Evolutionary conservation across 2,888 invertebrate genomes (phyloP), one percentile per base, ranked within the genome.

Genomic region (Cataglyphis livida): DNA sequence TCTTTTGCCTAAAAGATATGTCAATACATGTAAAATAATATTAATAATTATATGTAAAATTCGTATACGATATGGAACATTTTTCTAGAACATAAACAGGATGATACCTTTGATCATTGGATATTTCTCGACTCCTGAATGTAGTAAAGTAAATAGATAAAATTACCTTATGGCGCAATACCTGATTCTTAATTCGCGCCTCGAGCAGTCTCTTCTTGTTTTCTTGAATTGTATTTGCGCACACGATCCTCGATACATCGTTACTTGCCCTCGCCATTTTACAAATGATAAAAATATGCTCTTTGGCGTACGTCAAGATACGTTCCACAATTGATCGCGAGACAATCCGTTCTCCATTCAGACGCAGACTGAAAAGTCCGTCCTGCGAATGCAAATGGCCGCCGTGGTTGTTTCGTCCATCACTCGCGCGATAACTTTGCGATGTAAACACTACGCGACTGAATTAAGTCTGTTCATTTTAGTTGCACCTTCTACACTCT

Each of bases 221-320:
- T 70, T 91, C 91, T 38, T 88, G 83, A 48, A 87, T 41, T 10
- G 91, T 91, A 48, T 93, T 92, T 35, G 86, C 85, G 74, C 87
- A 84, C 59, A 84, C 65, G 25, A 79, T 82, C 59, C 85, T 70
- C 51, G 85, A 85, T 38, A 70, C 68, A 74, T 85, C 85, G 18
- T 78, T 85, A 57, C 82, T 88, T 76, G 91, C 88, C 70, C 78
- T 90, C 75, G 92, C 90, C 92, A 92, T 92, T 90, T 90, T 91
- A 82, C 54, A 75, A 38, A 18, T 51, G 64, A 44, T 44, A n/a
- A 21, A 48, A 32, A 2, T 28, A 61, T 51, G 48, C 21, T 21
- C 10, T 35, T 28, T 28, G 28, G 75, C 25, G 25, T 25, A 75
- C 35, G 65, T 18, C 21, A 44, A 25, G 44, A 54, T 38, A 54